Conservation (phyloP, 2,113 vertebrate genomes). For the Aplodontia rufa region DNA sequence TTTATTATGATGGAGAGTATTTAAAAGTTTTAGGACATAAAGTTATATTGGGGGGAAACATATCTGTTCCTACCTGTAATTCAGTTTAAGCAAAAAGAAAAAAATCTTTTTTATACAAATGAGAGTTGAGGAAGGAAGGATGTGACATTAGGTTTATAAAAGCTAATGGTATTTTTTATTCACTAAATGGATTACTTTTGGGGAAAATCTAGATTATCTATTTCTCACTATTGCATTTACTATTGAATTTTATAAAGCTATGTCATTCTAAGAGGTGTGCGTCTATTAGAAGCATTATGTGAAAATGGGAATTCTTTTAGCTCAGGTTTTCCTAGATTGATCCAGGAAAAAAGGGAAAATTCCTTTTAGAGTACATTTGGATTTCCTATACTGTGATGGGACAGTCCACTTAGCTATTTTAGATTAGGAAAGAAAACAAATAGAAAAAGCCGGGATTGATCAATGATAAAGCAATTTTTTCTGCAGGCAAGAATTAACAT, state of each 20-base stretch:
- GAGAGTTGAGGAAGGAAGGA: neutral
- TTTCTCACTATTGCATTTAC: conserved; percentile 28
- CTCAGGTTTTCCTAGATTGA: neutral
- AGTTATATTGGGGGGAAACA: neutral
- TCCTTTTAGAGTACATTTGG: neutral
- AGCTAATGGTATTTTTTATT: neutral
- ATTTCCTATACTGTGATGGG: neutral
- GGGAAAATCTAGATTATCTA: conserved; percentile 36
- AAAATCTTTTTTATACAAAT: neutral
- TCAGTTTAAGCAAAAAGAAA: neutral
- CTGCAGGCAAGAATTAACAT: neutral
- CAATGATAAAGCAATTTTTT: neutral
- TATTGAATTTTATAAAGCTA: neutral
- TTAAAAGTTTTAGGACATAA: conserved; percentile 43
- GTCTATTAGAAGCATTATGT: conserved; percentile 3
- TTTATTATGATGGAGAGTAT: conserved; percentile 24
- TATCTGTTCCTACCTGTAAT: neutral
- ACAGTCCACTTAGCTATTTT: conserved; percentile 2
- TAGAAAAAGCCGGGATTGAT: neutral
- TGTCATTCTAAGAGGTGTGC: neutral
- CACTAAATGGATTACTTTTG: conserved; percentile 18
- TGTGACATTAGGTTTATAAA: neutral
- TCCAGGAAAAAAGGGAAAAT: neutral
- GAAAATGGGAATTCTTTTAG: conserved; percentile 35
- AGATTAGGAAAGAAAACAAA: conserved; percentile 21